phyloP scores from a whole-genome alignment of 2,797 vertebrate species.

The Carduelis carduelis region DNA sequence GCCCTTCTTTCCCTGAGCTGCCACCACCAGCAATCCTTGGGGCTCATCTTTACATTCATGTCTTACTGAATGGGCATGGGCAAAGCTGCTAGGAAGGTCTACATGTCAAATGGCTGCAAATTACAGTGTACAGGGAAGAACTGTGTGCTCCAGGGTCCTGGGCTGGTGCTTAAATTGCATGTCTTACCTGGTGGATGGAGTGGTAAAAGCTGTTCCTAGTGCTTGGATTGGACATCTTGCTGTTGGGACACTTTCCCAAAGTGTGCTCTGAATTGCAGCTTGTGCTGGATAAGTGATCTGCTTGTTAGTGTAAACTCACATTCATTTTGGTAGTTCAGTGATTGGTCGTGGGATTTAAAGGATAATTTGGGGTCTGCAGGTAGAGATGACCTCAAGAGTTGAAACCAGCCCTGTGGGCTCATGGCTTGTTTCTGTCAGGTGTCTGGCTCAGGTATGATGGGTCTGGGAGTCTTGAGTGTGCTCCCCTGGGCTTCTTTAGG shows the following conservation, averaged over 20 bases:
- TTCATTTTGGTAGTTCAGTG: background rate
- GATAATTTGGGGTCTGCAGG: background rate
- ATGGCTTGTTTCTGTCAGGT: background rate
- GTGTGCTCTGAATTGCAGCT: background rate
- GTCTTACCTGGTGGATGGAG: background rate
- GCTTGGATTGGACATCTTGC: background rate
- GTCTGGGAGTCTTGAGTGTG: rapidly evolving
- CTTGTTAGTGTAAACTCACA: rapidly evolving
- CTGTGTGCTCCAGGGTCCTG: background rate
- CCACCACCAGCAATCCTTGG: background rate
- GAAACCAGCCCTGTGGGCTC: background rate
- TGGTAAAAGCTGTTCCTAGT: background rate
- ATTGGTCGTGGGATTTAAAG: background rate
- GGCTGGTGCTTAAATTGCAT: background rate
- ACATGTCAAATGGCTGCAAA: background rate
- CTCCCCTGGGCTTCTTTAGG: background rate
- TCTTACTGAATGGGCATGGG: background rate
- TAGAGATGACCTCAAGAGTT: background rate
- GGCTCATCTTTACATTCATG: background rate
- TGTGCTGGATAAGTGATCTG: background rate
- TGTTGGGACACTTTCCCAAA: background rate
- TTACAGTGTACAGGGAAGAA: background rate
- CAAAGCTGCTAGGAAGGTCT: background rate
- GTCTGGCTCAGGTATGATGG: background rate
- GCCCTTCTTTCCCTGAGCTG: background rate